Evolutionary conservation across 2,888 invertebrate species (phyloP), one percentile per base, ranked within the genome.

Genomic region (Apamea epomidion): DNA sequence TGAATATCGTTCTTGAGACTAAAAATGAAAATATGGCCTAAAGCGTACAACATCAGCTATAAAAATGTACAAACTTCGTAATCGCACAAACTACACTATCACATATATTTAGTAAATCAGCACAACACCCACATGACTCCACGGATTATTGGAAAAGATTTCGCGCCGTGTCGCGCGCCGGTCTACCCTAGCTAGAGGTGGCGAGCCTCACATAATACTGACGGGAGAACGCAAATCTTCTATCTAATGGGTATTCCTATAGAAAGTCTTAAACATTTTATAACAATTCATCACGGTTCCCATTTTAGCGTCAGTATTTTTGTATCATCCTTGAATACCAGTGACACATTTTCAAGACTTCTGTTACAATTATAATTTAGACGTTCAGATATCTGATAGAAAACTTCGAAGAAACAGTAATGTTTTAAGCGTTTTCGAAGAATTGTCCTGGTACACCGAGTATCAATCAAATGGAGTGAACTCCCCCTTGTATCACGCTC

Each of bases 171-270:
- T 68, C 73, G 85, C 76, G 76, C 74, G 70, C 74, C 80, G 29
- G 0, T n/a, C 82, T 82, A 85, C 67, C 48, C 85, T 82, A 88
- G 80, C 80, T 83, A 87, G 86, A 85, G 83, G 78, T 88, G 86
- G 87, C 82, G 85, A 87, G 84, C 83, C 81, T 83, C 87, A 71
- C 74, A 76, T 87, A 87, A 86, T 86, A 86, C 81, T 86, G 85
- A 76, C 85, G 54, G 29, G 65, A 84, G 62, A 86, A 82, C 78
- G 64, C 75, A 85, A 67, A 32, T 67, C 48, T 69, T 75, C 72
- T 84, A 84, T 72, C 71, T 74, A 74, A 14, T 37, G 32, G 77
- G 51, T 81, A 81, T 81, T 74, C 58, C 54, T 84, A 69, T 37
- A 78, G 48, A 71, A 77, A 78, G 25, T 72, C 60, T 67, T 69